Evolutionary conservation across 2,113 vertebrate genomes (phyloP).

Genomic region (Trinectes maculatus): DNA sequence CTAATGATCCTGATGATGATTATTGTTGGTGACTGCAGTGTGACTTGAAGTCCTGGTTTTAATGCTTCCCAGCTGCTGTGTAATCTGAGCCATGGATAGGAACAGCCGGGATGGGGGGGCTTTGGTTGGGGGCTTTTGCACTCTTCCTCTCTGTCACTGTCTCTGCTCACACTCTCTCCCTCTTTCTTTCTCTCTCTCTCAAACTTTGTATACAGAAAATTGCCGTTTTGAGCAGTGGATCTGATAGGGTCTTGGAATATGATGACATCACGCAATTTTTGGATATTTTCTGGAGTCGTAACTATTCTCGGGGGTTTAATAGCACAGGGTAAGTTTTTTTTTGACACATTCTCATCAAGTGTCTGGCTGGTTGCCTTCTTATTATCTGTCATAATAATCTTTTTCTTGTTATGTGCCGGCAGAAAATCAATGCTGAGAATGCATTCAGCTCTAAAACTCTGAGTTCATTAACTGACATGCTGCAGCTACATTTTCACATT

Average conservation of each 20-base stretch:
- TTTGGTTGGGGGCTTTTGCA: conserved; percentile 48
- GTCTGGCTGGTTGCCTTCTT: background rate
- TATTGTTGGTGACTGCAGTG: conserved; percentile 66
- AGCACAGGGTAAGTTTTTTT: conserved; percentile 69
- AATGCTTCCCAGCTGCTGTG: conserved; percentile 74
- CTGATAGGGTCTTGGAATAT: conserved; percentile 24
- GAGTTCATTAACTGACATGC: background rate
- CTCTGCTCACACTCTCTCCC: conserved; percentile 54
- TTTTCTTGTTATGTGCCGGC: background rate
- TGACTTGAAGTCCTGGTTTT: conserved; percentile 77
- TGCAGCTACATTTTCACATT: no score
- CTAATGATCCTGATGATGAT: conserved; percentile 69
- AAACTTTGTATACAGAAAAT: conserved; percentile 53
- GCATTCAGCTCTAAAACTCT: conserved; percentile 9
- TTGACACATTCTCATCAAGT: conserved; percentile 21
- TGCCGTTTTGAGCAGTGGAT: conserved; percentile 13
- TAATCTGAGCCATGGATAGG: conserved; percentile 75
- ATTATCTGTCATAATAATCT: conserved; percentile 6
- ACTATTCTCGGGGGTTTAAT: conserved; percentile 50
- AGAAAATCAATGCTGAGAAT: conserved; percentile 1
- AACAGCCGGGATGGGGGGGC: conserved; percentile 75
- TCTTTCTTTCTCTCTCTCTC: conserved; percentile 38
- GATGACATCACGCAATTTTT: conserved; percentile 63
- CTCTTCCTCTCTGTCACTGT: conserved; percentile 64
- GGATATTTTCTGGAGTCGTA: conserved; percentile 59